Evolutionary conservation across 2,797 vertebrate species (phyloP).

Genomic region (Nyctibius grandis): DNA sequence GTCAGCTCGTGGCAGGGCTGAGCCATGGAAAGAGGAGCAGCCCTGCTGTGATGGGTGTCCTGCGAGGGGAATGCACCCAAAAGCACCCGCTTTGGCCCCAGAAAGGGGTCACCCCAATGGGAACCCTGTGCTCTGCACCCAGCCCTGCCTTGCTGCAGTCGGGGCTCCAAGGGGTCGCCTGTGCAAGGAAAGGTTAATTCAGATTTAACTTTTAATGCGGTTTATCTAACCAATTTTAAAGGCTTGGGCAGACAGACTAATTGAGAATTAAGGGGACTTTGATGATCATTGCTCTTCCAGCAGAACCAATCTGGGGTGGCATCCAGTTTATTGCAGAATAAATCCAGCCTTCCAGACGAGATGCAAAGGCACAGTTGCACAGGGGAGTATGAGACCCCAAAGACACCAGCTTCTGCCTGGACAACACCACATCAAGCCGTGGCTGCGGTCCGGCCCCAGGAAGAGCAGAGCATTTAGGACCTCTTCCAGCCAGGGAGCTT

Average conservation of each 20-base stretch:
- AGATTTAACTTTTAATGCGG: background rate
- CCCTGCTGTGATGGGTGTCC: background rate
- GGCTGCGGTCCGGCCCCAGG: background rate
- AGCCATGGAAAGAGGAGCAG: background rate
- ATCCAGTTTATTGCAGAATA: background rate
- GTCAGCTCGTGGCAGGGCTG: background rate
- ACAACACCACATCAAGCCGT: background rate
- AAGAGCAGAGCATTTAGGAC: background rate
- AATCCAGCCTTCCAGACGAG: background rate
- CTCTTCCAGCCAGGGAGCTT: background rate
- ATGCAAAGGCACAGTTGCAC: background rate
- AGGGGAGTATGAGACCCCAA: background rate
- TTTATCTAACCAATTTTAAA: constrained; percentile 31
- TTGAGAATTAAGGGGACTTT: constrained; percentile 21
- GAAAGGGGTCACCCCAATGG: background rate
- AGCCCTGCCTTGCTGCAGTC: background rate
- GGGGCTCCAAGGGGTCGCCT: background rate
- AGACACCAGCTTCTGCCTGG: background rate
- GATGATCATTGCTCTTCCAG: background rate
- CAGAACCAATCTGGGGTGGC: background rate
- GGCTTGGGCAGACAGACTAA: background rate
- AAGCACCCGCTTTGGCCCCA: background rate
- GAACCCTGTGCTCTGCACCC: background rate
- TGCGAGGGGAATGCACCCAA: accelerated
- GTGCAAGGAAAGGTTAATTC: background rate